Evolutionary conservation across 2,797 vertebrate genomes (phyloP).

Genomic region (Enteromius paludinosus): DNA sequence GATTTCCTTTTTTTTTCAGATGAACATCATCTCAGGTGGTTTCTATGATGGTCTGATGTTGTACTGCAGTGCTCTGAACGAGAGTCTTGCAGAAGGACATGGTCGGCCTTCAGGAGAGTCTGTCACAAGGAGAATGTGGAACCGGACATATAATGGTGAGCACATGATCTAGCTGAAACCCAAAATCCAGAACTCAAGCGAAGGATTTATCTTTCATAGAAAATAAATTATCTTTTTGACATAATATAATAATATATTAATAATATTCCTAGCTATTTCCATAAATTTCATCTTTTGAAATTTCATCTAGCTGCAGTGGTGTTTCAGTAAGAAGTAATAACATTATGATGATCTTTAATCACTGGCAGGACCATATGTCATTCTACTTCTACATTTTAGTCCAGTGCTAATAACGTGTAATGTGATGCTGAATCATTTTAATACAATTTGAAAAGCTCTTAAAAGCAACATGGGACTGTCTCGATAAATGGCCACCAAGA

Average conservation of each 20-base stretch:
- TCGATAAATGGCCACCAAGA: background rate
- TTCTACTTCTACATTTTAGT: background rate
- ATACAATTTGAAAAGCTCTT: background rate
- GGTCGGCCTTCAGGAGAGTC: conserved; percentile 67
- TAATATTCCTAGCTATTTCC: background rate
- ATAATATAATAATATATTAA: background rate
- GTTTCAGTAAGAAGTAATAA: background rate
- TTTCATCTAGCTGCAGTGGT: background rate
- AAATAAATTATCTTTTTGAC: background rate
- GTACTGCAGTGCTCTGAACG: conserved; percentile 84
- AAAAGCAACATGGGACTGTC: background rate
- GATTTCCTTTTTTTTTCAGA: conserved; percentile 71
- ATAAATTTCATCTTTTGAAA: background rate
- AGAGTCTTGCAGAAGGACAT: conserved; percentile 74
- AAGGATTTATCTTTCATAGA: conserved; percentile 20
- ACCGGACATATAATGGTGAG: conserved; percentile 87
- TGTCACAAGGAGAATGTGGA: conserved; percentile 89
- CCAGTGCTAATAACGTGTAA: background rate
- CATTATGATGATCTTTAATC: background rate
- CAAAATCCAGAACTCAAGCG: background rate
- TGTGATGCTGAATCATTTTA: conserved; percentile 2
- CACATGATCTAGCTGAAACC: background rate
- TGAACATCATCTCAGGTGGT: conserved; percentile 89
- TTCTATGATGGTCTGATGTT: conserved; percentile 92
- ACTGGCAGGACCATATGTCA: background rate